Conservation (phyloP, 2,113 vertebrate genomes). For the Uria lomvia region DNA sequence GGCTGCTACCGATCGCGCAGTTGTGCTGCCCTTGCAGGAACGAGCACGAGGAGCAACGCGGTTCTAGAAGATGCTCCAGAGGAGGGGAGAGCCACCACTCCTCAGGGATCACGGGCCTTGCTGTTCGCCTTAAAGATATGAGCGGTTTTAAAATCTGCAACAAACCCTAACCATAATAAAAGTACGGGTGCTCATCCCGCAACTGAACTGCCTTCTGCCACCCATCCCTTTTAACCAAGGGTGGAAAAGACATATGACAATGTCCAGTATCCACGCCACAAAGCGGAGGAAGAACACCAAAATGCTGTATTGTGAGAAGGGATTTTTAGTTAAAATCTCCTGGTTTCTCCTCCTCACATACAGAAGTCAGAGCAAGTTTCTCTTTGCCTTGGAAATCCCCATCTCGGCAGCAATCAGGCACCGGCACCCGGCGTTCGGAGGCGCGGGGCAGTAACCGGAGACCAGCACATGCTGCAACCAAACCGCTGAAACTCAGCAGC, state of each 20-base stretch:
- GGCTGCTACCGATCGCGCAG: background rate
- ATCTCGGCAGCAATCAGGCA: rapidly evolving
- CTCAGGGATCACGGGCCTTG: rapidly evolving
- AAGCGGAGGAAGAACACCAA: background rate
- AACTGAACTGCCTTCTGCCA: background rate
- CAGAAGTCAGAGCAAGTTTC: background rate
- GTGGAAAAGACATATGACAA: background rate
- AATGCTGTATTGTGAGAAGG: rapidly evolving
- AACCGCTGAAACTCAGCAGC: background rate
- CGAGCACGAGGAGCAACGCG: rapidly evolving
- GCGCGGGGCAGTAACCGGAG: background rate
- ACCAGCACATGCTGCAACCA: background rate
- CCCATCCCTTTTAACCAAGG: background rate
- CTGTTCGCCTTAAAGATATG: background rate
- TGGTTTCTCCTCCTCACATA: background rate
- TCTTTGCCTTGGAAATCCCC: background rate
- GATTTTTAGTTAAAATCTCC: background rate
- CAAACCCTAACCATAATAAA: background rate
- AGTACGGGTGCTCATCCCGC: background rate
- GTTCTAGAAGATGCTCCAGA: background rate
- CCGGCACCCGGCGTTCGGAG: rapidly evolving
- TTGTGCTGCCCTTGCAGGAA: background rate
- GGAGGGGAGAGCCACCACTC: background rate
- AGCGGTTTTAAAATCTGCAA: background rate
- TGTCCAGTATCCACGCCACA: background rate